These are phyloP conservation scores for Busseola fusca DNA, from an alignment of 2,888 invertebrate genomes.

Conservation along the genomic window DNA sequence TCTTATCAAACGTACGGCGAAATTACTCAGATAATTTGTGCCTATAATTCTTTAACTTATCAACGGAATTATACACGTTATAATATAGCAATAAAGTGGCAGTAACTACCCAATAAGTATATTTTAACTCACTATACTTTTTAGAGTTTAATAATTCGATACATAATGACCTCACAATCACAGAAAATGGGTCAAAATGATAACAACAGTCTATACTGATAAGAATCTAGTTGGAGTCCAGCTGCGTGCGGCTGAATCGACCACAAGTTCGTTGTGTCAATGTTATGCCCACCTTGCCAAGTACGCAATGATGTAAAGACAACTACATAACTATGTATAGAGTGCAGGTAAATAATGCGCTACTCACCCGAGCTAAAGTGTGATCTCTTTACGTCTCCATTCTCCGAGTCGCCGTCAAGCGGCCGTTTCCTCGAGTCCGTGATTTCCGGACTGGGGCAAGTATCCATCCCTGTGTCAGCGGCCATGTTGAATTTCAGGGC, in stretches of 20 bases:
- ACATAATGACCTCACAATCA: conserved; percentile 78
- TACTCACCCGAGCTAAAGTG: conserved; percentile 96
- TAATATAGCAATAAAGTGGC: conserved; percentile 63
- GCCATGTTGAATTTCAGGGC: conserved; percentile 93
- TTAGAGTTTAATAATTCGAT: conserved; percentile 64
- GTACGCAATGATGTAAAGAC: conserved; percentile 80
- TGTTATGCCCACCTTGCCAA: conserved; percentile 84
- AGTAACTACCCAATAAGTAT: conserved; percentile 60
- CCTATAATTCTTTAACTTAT: conserved; percentile 63
- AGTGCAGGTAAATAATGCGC: conserved; percentile 67
- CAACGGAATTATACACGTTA: conserved; percentile 63
- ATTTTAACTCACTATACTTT: conserved; percentile 60
- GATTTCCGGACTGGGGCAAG: conserved; percentile 97
- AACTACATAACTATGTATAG: conserved; percentile 64
- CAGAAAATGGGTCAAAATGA: conserved; percentile 85
- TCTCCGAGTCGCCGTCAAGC: conserved; percentile 95
- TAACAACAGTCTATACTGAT: conserved; percentile 82
- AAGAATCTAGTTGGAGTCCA: conserved; percentile 84
- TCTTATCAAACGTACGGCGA: conserved; percentile 71
- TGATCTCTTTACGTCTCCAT: conserved; percentile 96
- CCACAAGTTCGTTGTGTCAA: conserved; percentile 81
- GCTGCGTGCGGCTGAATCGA: conserved; percentile 76
- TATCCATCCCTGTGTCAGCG: conserved; percentile 97
- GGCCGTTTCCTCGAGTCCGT: conserved; percentile 97
- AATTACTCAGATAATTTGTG: conserved; percentile 66